Evolutionary conservation across 2,888 invertebrate genomes (phyloP).

Genomic region (Nemapogon koenigi): DNA sequence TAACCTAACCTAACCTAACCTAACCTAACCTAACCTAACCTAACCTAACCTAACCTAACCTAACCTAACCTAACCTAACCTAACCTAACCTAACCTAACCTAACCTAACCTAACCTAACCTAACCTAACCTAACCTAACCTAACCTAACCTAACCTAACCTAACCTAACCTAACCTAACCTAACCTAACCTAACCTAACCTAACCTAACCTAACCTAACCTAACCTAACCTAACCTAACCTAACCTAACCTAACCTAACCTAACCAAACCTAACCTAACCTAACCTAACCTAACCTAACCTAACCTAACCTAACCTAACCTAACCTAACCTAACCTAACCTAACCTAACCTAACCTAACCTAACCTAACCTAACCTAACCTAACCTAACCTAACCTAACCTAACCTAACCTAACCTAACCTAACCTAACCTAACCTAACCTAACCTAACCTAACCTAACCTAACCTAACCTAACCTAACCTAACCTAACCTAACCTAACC

Average conservation of each 20-base stretch:
- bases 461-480: slow-evolving; percentile 10
- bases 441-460: slow-evolving; percentile 10
- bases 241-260: slow-evolving; percentile 1
- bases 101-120: background rate
- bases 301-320: slow-evolving; percentile 10
- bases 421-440: slow-evolving; percentile 10
- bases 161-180: background rate
- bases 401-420: slow-evolving; percentile 10
- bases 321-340: slow-evolving; percentile 10
- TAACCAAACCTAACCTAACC: background rate
- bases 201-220: background rate
- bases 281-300: background rate
- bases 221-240: background rate
- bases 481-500: slow-evolving; percentile 10
- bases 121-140: background rate
- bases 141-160: background rate
- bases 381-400: slow-evolving; percentile 10
- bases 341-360: slow-evolving; percentile 10
- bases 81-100: background rate
- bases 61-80: background rate
- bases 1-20: background rate
- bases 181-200: background rate
- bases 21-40: background rate
- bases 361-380: slow-evolving; percentile 10
- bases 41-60: background rate